Evolutionary conservation across 2,113 vertebrate species (phyloP).

Genomic region (Gopherus flavomarginatus): DNA sequence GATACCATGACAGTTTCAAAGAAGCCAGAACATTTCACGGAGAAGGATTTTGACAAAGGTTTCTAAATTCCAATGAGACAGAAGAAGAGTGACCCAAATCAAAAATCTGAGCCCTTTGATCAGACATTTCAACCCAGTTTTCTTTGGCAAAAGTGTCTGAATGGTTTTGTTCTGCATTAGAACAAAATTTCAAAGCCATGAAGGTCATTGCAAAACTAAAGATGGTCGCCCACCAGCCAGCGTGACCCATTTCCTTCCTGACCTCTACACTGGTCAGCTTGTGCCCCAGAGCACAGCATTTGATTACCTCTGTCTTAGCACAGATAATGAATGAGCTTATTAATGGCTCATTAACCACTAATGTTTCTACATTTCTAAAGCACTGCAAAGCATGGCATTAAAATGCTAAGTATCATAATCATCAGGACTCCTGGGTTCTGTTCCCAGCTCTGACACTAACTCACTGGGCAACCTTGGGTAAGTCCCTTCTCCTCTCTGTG

Average conservation of each 20-base stretch:
- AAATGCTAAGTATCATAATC: background rate
- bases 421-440: background rate
- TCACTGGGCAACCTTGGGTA: background rate
- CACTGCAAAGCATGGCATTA: no score
- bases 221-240: background rate
- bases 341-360: background rate
- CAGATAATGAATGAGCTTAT: background rate
- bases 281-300: background rate
- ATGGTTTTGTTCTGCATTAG: background rate
- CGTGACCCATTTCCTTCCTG: background rate
- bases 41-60: background rate
- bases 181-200: background rate
- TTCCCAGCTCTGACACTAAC: fast-evolving
- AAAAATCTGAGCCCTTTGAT: background rate
- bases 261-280: background rate
- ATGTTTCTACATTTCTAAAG: background rate
- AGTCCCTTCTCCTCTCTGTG: background rate
- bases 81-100: background rate
- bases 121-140: background rate
- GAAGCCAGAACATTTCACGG: background rate
- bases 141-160: background rate
- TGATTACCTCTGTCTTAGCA: no score
- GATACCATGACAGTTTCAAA: no score
- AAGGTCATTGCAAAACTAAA: background rate
- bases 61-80: background rate